Percentiles rank a stretch among this genome's conserved stretches.
phyloP scores from a whole-genome alignment of 64 coral and sea anemone species.

The Montipora foliosa region DNA sequence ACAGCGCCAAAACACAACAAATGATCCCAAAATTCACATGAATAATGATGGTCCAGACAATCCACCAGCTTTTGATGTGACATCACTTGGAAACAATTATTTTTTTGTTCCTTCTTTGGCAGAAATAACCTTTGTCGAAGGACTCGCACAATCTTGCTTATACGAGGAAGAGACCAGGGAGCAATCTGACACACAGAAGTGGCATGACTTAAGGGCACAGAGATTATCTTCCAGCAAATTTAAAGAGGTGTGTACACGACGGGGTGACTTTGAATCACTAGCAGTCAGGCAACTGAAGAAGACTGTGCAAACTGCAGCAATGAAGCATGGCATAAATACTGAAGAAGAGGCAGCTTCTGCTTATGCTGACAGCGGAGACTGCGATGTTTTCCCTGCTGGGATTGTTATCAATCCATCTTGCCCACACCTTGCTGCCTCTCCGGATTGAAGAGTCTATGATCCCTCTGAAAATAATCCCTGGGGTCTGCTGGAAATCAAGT shows the following conservation, averaged over 20 bases:
- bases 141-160: conserved; percentile 24
- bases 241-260: conserved; percentile 50
- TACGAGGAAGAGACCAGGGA: conserved; percentile 60
- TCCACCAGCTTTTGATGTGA: conserved; percentile 36
- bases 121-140: conserved; percentile 29
- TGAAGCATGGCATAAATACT: conserved; percentile 43
- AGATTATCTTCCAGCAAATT: conserved; percentile 51
- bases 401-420: conserved; percentile 50
- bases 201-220: conserved; percentile 35
- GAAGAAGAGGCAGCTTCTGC: conserved; percentile 48
- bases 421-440: conserved; percentile 51
- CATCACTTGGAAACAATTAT: conserved; percentile 31
- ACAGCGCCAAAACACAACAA: conserved; percentile 45
- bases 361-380: conserved; percentile 22
- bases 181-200: not conserved
- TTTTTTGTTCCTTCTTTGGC: conserved; percentile 34
- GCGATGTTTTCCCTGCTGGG: conserved; percentile 44
- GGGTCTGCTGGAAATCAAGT: conserved; percentile 53
- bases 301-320: conserved; percentile 57
- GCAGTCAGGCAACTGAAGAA: conserved; percentile 55
- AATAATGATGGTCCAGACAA: conserved; percentile 41
- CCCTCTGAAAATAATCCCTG: conserved; percentile 3
- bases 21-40: conserved; percentile 57
- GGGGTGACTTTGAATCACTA: conserved; percentile 43
- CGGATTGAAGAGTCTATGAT: conserved; percentile 50